Conservation (phyloP, 1,140 invertebrate genomes). For the Leptinotarsa defecta region DNA sequence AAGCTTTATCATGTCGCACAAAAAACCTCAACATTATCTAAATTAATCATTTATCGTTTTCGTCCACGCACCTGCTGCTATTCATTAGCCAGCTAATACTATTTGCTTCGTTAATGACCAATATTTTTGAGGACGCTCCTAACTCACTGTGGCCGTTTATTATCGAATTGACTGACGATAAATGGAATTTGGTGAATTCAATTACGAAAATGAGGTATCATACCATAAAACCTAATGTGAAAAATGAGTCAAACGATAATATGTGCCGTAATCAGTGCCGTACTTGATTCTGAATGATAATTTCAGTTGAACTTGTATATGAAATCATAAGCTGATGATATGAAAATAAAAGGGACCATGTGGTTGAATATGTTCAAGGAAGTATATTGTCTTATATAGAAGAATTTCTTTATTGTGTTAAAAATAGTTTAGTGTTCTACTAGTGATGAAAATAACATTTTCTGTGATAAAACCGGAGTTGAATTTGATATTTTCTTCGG, state of each 20-base stretch:
- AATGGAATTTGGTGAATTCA: neutral
- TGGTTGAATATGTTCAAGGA: too few species aligned
- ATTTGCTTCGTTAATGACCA: neutral
- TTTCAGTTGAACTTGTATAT: too few species aligned
- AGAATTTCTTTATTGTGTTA: too few species aligned
- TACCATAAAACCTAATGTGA: neutral
- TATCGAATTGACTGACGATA: neutral
- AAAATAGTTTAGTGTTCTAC: too few species aligned
- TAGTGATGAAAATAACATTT: too few species aligned
- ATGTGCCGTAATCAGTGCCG: too few species aligned
- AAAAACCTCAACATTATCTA: neutral
- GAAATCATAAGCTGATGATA: too few species aligned
- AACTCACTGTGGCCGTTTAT: neutral
- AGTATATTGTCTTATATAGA: too few species aligned
- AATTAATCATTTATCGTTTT: conserved; percentile 1
- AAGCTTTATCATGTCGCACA: neutral
- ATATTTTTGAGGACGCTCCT: conserved; percentile 1
- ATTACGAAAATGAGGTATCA: neutral
- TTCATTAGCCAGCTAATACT: neutral
- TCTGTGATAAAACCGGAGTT: too few species aligned
- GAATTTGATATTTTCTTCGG: too few species aligned
- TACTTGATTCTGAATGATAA: too few species aligned
- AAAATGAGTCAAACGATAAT: neutral
- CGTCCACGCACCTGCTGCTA: neutral
- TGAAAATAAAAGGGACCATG: too few species aligned